These are phyloP conservation scores for Myotis myotis DNA, from an alignment of 2,797 vertebrate species.

Conservation along the genomic window DNA sequence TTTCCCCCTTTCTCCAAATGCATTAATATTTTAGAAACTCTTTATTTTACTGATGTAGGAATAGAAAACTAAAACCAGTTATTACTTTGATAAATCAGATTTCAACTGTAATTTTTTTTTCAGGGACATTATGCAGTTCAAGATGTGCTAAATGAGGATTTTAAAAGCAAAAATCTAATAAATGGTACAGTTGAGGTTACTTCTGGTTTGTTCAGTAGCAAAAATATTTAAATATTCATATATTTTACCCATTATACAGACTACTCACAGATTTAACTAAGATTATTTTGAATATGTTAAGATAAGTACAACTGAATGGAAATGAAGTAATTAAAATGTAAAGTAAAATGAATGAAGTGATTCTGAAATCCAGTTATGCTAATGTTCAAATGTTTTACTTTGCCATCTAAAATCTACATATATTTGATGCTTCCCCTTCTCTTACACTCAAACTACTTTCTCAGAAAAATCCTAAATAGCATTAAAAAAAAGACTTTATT, in stretches of 20 bases:
- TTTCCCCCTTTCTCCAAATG: not conserved
- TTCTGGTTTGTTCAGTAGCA: constrained; percentile 27
- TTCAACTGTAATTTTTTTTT: not conserved
- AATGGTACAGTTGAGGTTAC: not conserved
- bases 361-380: constrained; percentile 50
- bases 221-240: not conserved
- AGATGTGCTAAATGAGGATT: not conserved
- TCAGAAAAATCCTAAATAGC: not conserved
- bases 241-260: not conserved
- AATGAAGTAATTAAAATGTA: constrained; percentile 34
- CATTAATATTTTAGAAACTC: not conserved
- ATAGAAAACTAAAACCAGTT: not conserved
- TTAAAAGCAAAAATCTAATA: not conserved
- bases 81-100: not conserved
- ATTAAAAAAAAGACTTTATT: not conserved
- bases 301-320: constrained; percentile 1
- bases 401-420: constrained; percentile 14
- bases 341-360: constrained; percentile 2
- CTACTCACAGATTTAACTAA: constrained; percentile 10
- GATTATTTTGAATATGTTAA: constrained; percentile 43
- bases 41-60: not conserved
- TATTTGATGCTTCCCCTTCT: not conserved
- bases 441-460: not conserved
- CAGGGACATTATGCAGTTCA: not conserved
- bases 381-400: not conserved